These are phyloP conservation scores for Papio anubis DNA, from an alignment of 2,113 vertebrate species.

Conservation along the genomic window DNA sequence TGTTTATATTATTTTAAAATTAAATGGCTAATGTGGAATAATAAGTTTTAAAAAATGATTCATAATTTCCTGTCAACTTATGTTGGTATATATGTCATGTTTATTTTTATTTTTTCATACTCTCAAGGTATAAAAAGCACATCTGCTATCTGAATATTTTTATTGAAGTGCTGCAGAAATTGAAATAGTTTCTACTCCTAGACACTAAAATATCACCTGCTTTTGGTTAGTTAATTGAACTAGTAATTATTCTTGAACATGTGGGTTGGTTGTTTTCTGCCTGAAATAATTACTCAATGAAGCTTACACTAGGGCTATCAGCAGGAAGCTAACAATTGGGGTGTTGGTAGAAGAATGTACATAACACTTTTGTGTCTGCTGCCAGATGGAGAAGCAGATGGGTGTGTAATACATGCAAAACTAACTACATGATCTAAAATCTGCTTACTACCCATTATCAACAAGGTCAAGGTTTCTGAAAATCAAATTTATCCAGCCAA, in stretches of 20 bases:
- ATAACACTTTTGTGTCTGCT: constrained; percentile 58
- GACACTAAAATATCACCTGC: constrained; percentile 57
- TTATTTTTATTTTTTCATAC: constrained; percentile 56
- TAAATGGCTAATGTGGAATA: not conserved
- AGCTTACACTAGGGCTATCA: constrained; percentile 67
- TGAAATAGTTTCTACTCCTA: constrained; percentile 35
- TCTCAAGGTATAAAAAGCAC: constrained; percentile 13
- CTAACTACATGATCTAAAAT: constrained; percentile 63
- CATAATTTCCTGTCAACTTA: not conserved
- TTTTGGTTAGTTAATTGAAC: constrained; percentile 81
- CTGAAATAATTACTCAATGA: constrained; percentile 81
- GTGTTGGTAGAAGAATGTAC: constrained; percentile 70
- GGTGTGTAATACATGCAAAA: constrained; percentile 72
- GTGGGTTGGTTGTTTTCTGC: constrained; percentile 78
- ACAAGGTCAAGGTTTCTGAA: constrained; percentile 51
- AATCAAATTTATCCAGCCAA: not conserved
- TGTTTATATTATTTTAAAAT: not conserved
- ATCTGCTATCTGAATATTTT: constrained; percentile 58
- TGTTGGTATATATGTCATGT: not conserved
- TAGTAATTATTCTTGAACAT: constrained; percentile 81
- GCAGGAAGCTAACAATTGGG: constrained; percentile 78
- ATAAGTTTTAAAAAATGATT: not conserved
- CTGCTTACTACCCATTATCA: constrained; percentile 16
- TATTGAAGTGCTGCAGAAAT: constrained; percentile 46
- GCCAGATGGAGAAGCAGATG: constrained; percentile 83